These are phyloP conservation scores for Chaetops frenatus DNA, from an alignment of 2,113 vertebrate genomes.

Conservation along the genomic window DNA sequence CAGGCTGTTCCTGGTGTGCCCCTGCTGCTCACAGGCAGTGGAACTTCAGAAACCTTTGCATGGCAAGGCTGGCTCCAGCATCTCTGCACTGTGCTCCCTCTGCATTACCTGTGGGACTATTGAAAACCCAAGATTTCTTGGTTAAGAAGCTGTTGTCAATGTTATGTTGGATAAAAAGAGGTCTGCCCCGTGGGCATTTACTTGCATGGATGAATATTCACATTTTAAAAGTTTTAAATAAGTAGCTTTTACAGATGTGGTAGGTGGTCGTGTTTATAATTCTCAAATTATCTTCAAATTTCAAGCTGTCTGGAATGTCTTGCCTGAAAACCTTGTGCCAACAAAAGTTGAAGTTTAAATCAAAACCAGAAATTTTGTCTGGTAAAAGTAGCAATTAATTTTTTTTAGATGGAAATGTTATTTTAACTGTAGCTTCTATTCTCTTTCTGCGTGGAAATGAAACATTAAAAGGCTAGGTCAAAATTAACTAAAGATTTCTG, in stretches of 20 bases:
- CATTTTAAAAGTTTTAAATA: neutral
- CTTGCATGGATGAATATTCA: neutral
- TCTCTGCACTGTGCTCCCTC: neutral
- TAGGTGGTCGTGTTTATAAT: neutral
- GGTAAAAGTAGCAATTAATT: neutral
- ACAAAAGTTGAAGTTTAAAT: neutral
- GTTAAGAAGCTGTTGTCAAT: neutral
- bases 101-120: neutral
- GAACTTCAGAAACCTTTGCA: neutral
- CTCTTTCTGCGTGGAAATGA: neutral
- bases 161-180: neutral
- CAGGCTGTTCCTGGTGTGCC: neutral
- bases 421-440: neutral
- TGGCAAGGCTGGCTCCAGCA: neutral
- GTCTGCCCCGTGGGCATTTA: neutral
- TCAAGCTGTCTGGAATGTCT: constrained; percentile 6
- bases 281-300: constrained; percentile 5
- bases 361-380: neutral
- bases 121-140: neutral
- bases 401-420: neutral
- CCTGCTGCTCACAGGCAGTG: neutral
- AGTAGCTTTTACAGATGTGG: neutral
- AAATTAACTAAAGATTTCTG: neutral
- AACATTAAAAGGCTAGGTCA: neutral
- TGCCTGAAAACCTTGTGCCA: neutral